Evolutionary conservation across 2,888 invertebrate genomes (phyloP), one percentile per base, ranked within the genome.

Genomic region (Julus scanicus): DNA sequence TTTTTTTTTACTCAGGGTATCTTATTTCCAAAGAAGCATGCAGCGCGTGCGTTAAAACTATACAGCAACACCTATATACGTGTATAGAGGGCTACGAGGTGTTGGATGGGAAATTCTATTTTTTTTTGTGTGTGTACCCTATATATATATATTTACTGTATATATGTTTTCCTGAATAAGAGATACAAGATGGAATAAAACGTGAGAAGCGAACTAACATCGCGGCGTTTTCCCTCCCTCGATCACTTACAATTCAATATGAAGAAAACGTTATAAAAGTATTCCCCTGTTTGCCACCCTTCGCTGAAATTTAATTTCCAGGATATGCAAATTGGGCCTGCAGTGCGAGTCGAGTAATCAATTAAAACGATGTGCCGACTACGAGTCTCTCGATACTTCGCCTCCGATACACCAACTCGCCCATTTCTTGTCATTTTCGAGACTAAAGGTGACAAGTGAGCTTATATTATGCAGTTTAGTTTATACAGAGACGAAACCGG

Each of bases 301-400:
- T 49, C 71, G 71, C 44, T 63, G 63, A 87, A 87, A 87, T 87
- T 87, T 87, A 87, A 87, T 87, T 87, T 87, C 37, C 83, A 87
- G 83, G 37, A 80, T 87, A 87, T 87, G 87, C 87, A 87, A 87
- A 87, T 87, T 87, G 83, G 87, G 48, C n/a, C 84, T 37, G 84
- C 71, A 53, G 40, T 87, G 44, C 40, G 40, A 87, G 17, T 87
- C 40, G 87, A 87, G 87, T 63, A 87, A 87, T 87, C 87, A 87
- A 87, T 87, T 87, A 87, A 87, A 87, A 87, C 53, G 83, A 83
- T 48, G 86, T 49, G 53, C 49, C 53, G 37, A 48, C 48, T 86
- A 49, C 48, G 48, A 49, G 49, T 86, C 84, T 48, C 84, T 84
- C 84, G 84, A 39, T 84, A 84, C 84, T 84, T 84, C 84, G 37